Percentiles rank a stretch among this genome's conserved stretches.
Evolutionary conservation across 1,140 invertebrate genomes (phyloP).

Genomic region (Mylabris phalerata): DNA sequence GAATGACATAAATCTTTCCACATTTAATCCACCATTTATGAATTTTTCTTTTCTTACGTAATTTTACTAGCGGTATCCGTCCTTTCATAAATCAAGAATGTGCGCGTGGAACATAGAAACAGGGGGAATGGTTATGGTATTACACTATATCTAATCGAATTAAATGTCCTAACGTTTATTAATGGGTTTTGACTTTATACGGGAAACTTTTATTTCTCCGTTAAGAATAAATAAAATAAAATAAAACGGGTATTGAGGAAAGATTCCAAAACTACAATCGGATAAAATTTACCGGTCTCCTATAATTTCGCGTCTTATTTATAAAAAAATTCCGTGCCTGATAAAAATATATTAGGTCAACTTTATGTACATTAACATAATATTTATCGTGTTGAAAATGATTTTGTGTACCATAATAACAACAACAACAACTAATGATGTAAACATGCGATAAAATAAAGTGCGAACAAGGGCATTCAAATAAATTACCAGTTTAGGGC

Average conservation of each 20-base stretch:
- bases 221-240: not conserved
- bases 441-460: constrained; percentile 20
- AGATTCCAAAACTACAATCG: no score
- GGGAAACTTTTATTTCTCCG: not conserved
- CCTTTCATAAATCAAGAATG: constrained; percentile 7
- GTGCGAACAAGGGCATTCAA: constrained; percentile 23
- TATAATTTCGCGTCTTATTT: no score
- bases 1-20: constrained; percentile 7
- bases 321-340: constrained; percentile 1
- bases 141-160: constrained; percentile 9
- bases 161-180: constrained; percentile 10
- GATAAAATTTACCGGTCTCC: no score
- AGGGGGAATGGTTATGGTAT: not conserved
- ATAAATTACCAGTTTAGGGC: constrained; percentile 21
- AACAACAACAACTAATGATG: constrained; percentile 11
- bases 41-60: constrained; percentile 11
- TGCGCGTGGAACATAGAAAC: not conserved
- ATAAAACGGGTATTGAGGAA: no score
- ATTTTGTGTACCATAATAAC: constrained; percentile 15
- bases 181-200: not conserved
- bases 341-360: constrained; percentile 6
- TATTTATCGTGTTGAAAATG: constrained; percentile 18
- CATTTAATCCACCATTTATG: constrained; percentile 12
- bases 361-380: constrained; percentile 6
- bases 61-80: constrained; percentile 9